Evolutionary conservation across 2,888 invertebrate genomes (phyloP).

Genomic region (Beris chalybata): DNA sequence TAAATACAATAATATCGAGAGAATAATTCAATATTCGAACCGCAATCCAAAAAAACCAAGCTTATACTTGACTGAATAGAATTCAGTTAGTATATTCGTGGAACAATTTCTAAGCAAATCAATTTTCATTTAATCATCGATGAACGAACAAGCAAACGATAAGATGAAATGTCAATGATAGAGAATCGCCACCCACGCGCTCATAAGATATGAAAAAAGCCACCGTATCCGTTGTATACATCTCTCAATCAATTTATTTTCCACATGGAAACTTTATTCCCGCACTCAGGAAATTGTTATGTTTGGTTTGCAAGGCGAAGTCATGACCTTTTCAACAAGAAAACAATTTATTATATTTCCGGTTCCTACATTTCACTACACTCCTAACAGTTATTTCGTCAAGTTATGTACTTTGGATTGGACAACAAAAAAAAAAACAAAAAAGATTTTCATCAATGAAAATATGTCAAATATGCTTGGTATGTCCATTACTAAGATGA

Average conservation of each 20-base stretch:
- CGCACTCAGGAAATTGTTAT: constrained; percentile 24
- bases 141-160: not conserved
- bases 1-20: too few species aligned
- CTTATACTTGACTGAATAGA: too few species aligned
- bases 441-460: too few species aligned
- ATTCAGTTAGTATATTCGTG: too few species aligned
- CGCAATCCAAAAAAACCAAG: too few species aligned
- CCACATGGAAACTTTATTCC: constrained; percentile 30
- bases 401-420: too few species aligned
- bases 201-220: not conserved
- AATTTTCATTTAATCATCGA: constrained; percentile 15
- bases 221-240: not conserved
- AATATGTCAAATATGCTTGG: too few species aligned
- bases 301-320: constrained; percentile 6
- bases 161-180: not conserved
- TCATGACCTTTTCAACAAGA: constrained; percentile 5
- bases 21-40: too few species aligned
- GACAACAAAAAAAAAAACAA: too few species aligned
- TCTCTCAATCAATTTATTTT: constrained; percentile 30
- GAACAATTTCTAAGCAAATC: not conserved
- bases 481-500: too few species aligned
- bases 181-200: not conserved
- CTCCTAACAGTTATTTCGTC: too few species aligned
- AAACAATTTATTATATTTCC: constrained; percentile 31
- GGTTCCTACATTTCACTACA: not conserved